A percentile compares a stretch with the other conserved stretches of the same genome.
Conservation (phyloP, 2,797 vertebrate genomes). For the Sebastes itinus region DNA sequence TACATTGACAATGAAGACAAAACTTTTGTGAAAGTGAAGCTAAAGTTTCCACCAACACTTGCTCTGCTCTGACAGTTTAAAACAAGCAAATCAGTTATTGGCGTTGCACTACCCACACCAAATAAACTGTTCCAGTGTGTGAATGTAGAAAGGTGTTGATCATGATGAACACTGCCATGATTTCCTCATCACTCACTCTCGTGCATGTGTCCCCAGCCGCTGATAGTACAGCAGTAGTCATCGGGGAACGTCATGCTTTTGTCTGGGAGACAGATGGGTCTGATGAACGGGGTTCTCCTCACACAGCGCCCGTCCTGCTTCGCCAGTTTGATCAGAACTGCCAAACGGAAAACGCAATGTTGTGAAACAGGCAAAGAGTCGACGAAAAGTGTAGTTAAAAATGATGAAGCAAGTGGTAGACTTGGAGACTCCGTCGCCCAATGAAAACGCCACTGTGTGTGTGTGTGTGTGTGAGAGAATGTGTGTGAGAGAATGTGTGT, state of each 20-base stretch:
- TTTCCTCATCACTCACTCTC: constrained; percentile 86
- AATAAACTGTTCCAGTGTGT: background rate
- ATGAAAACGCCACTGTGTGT: constrained; percentile 30
- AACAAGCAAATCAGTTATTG: background rate
- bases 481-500: constrained; percentile 9
- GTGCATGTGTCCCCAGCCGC: constrained; percentile 90
- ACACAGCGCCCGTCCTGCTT: constrained; percentile 88
- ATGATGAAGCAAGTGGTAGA: constrained; percentile 22
- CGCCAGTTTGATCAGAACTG: constrained; percentile 92
- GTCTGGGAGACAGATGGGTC: constrained; percentile 92
- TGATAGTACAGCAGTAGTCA: constrained; percentile 87
- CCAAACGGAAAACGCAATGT: background rate
- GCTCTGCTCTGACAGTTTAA: background rate
- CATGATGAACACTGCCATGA: background rate
- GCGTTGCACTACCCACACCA: background rate
- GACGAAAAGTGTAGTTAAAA: background rate
- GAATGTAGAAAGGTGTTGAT: background rate
- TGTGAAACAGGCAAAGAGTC: background rate
- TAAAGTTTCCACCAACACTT: background rate
- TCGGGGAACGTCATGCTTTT: constrained; percentile 79
- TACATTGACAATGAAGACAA: background rate
- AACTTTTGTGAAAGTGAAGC: background rate
- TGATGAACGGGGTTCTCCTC: constrained; percentile 87
- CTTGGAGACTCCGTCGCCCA: constrained; percentile 14
- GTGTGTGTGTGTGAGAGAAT: constrained; percentile 5